phyloP scores from a whole-genome alignment of 2,797 vertebrate species.

The Anabas testudineus region DNA sequence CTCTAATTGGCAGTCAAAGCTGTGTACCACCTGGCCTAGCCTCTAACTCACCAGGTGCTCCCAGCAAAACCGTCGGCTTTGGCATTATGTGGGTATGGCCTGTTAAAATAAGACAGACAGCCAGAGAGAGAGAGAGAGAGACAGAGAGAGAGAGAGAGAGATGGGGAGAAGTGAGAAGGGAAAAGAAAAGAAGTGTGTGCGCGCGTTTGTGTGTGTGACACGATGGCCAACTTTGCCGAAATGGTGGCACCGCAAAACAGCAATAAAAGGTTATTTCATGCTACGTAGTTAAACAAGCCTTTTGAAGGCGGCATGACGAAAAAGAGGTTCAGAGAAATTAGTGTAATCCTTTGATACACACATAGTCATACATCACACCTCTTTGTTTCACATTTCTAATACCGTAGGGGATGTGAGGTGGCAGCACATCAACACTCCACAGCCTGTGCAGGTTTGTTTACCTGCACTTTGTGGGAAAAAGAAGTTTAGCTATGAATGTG shows the following conservation, averaged over 20 bases:
- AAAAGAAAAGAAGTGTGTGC: constrained; percentile 1
- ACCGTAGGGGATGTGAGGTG: constrained; percentile 24
- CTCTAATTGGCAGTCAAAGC: constrained; percentile 79
- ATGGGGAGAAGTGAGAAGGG: not conserved
- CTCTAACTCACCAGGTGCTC: constrained; percentile 75
- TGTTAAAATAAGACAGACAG: constrained; percentile 42
- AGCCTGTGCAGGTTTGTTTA: constrained; percentile 36
- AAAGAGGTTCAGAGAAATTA: constrained; percentile 32
- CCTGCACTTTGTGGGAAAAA: constrained; percentile 5
- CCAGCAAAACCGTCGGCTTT: constrained; percentile 53
- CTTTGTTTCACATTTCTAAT: constrained; percentile 50
- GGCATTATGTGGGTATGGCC: constrained; percentile 45
- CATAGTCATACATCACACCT: constrained; percentile 26
- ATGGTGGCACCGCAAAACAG: constrained; percentile 14
- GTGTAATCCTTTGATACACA: constrained; percentile 46
- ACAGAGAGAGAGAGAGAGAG: not conserved
- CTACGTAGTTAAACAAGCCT: constrained; percentile 12
- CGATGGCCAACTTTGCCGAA: constrained; percentile 34
- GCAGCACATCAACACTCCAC: constrained; percentile 28
- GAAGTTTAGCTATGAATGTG: not conserved
- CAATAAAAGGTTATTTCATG: constrained; percentile 47
- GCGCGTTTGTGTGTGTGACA: not conserved
- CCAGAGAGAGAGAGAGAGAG: not conserved
- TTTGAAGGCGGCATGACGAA: constrained; percentile 17
- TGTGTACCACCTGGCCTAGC: constrained; percentile 73